Percentiles rank a stretch among this genome's conserved stretches.
phyloP scores from a whole-genome alignment of 2,888 invertebrate genomes.

The Syrista parreyssii region DNA sequence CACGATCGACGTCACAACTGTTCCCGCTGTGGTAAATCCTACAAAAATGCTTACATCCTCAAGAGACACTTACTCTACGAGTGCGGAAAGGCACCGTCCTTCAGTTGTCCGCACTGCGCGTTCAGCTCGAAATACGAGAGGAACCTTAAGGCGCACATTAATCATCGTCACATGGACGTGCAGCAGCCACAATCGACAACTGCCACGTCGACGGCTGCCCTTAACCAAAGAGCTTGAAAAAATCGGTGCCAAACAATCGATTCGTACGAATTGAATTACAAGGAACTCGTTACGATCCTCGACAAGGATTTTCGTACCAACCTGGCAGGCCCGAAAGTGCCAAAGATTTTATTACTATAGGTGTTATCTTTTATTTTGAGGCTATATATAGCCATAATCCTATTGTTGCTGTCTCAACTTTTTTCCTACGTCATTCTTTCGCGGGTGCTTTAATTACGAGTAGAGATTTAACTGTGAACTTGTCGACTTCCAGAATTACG shows the following conservation, averaged over 20 bases:
- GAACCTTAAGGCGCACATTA: conserved; percentile 64
- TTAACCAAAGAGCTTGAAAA: conserved; percentile 52
- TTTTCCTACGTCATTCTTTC: not conserved
- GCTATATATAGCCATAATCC: not conserved
- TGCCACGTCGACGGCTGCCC: conserved; percentile 32
- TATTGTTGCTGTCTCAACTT: not conserved
- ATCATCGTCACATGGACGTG: conserved; percentile 58
- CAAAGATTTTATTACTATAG: not conserved
- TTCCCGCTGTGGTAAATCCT: conserved; percentile 72
- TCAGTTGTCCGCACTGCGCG: conserved; percentile 65
- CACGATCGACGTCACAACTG: conserved; percentile 66
- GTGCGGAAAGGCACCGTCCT: conserved; percentile 66
- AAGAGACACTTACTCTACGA: conserved; percentile 70
- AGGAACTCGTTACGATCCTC: not conserved
- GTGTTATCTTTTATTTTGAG: not conserved
- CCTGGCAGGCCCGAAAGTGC: not conserved
- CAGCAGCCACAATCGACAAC: conserved; percentile 20
- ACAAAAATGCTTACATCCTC: conserved; percentile 73
- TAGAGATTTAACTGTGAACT: not conserved
- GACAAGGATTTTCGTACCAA: not conserved
- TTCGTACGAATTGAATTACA: not conserved
- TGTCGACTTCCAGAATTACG: not conserved
- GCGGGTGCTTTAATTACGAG: not conserved
- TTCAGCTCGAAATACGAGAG: conserved; percentile 66
- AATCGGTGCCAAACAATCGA: not conserved